phyloP scores from a whole-genome alignment of 1,140 invertebrate species.

The Yoshiicerus persimilis region DNA sequence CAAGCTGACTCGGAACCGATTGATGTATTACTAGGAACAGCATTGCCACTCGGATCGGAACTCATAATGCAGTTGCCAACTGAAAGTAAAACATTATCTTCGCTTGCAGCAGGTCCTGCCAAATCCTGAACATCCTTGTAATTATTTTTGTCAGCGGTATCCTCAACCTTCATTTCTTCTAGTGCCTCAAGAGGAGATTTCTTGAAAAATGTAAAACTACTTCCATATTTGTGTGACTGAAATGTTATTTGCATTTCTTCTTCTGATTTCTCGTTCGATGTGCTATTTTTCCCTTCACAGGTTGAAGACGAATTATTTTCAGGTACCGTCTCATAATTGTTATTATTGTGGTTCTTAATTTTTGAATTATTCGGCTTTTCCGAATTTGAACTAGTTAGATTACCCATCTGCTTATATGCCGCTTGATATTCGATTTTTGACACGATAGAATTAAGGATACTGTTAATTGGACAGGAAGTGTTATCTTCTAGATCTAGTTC shows the following conservation, averaged over 20 bases:
- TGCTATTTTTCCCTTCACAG: background rate
- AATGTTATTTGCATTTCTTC: background rate
- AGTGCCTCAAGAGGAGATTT: background rate
- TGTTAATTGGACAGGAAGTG: background rate
- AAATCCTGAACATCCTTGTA: background rate
- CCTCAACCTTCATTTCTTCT: conserved; percentile 3
- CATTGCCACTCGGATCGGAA: background rate
- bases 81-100: background rate
- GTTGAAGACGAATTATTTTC: background rate
- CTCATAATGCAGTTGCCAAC: background rate
- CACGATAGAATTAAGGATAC: conserved; percentile 2
- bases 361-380: background rate
- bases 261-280: background rate
- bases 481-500: background rate
- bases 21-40: background rate
- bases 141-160: background rate
- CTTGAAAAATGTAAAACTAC: conserved; percentile 14
- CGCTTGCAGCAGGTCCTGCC: background rate
- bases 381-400: background rate
- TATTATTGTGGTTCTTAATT: background rate
- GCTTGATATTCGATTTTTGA: background rate
- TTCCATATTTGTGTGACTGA: background rate
- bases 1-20: background rate
- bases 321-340: background rate
- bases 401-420: background rate